Evolutionary conservation across 1,140 invertebrate genomes (phyloP).

Genomic region (Aphelenchoides avenae): DNA sequence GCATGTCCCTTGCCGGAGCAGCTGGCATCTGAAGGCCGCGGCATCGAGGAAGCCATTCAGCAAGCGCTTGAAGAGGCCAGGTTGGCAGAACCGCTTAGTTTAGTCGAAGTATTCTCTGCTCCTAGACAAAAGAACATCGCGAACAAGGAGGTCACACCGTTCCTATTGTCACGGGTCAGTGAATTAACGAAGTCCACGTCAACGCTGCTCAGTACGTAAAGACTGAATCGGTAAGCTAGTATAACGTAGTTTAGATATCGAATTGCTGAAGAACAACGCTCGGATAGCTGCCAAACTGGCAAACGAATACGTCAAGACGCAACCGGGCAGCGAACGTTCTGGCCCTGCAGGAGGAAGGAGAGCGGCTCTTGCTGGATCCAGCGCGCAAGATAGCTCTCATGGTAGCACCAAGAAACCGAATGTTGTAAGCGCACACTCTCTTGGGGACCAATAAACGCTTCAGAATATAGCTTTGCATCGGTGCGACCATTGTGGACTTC

Average conservation of each 20-base stretch:
- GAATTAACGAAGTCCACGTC: conserved; percentile 75
- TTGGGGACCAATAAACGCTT: neutral
- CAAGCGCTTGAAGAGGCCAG: conserved; percentile 69
- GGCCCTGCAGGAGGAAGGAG: too few species aligned
- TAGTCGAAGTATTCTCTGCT: neutral
- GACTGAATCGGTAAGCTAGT: conserved; percentile 18
- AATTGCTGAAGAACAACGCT: conserved; percentile 86
- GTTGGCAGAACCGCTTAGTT: conserved; percentile 39
- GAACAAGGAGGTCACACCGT: conserved; percentile 88
- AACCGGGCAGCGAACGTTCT: conserved; percentile 13
- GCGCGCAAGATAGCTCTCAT: neutral
- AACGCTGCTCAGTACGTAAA: conserved; percentile 70
- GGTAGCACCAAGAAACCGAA: conserved; percentile 16
- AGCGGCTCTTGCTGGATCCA: neutral
- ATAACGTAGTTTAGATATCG: conserved; percentile 69
- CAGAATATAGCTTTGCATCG: conserved; percentile 71
- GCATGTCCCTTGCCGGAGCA: conserved; percentile 81
- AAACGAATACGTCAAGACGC: conserved; percentile 49
- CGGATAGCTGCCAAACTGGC: conserved; percentile 77
- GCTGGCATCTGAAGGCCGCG: conserved; percentile 64
- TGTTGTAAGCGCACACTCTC: conserved; percentile 11
- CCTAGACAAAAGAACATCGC: conserved; percentile 62
- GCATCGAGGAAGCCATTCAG: conserved; percentile 70
- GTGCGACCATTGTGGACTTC: conserved; percentile 75
- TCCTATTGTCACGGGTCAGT: conserved; percentile 73